Evolutionary conservation across 1,140 invertebrate species (phyloP).

Genomic region (Cyclargus thomasi): DNA sequence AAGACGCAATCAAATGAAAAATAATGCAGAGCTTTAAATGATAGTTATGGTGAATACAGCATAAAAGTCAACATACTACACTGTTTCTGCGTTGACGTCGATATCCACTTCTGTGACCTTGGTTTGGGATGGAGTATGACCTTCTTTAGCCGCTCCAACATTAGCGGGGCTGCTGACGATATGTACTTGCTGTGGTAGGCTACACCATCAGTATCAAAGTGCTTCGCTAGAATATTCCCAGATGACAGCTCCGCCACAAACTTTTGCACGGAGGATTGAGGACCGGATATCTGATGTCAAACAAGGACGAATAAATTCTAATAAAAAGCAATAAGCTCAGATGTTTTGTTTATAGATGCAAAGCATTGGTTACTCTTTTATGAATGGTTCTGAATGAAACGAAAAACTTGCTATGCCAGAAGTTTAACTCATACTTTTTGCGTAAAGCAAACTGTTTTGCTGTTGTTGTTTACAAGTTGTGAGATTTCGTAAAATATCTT

Average conservation of each 20-base stretch:
- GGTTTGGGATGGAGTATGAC: conserved; percentile 10
- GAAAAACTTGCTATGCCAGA: too few relatives aligned
- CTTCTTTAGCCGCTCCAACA: not conserved
- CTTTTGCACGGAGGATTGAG: not conserved
- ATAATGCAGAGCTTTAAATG: too few relatives aligned
- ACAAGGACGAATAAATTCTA: not conserved
- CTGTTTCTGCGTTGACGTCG: not conserved
- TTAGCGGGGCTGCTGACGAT: not conserved
- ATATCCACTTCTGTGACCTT: conserved; percentile 13
- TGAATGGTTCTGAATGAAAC: too few relatives aligned
- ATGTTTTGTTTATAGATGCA: too few relatives aligned
- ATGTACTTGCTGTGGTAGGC: conserved; percentile 16
- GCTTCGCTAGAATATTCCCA: not conserved
- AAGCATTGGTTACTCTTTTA: too few relatives aligned
- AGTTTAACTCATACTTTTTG: too few relatives aligned
- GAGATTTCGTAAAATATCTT: too few relatives aligned
- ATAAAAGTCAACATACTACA: not conserved
- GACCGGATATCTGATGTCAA: conserved; percentile 17
- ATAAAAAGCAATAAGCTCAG: too few relatives aligned
- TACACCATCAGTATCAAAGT: not conserved
- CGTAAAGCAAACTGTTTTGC: too few relatives aligned
- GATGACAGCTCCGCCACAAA: conserved; percentile 4
- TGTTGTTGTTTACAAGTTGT: too few relatives aligned
- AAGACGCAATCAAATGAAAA: too few relatives aligned
- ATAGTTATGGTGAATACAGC: too few relatives aligned